These are phyloP conservation scores for Pseudopipra pipra DNA, from an alignment of 2,113 vertebrate species.

Conservation along the genomic window DNA sequence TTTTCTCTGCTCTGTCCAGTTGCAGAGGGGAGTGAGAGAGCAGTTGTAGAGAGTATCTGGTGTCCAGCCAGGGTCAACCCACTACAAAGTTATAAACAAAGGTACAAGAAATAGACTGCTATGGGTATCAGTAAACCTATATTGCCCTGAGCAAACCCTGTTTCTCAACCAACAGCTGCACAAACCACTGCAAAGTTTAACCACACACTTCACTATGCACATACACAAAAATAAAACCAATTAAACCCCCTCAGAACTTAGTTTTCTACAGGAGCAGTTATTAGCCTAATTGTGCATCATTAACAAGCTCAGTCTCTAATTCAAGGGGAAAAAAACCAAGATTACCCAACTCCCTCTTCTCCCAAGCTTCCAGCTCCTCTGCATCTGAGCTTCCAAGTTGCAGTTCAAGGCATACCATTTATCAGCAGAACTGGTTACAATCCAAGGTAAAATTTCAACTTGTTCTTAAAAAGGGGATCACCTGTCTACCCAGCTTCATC, in stretches of 20 bases:
- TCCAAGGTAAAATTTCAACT: not conserved
- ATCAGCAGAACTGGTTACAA: not conserved
- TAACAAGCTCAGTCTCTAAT: not conserved
- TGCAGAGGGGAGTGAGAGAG: no score
- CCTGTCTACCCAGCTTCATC: not conserved
- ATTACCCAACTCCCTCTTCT: not conserved
- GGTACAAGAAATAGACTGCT: not conserved
- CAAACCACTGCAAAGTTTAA: not conserved
- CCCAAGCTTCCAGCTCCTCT: not conserved
- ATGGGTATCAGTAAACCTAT: not conserved
- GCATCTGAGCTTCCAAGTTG: not conserved
- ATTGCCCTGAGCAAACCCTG: not conserved
- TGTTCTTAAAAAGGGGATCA: not conserved
- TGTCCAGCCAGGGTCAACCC: no score
- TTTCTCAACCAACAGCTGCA: not conserved
- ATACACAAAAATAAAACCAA: not conserved
- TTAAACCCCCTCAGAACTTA: not conserved
- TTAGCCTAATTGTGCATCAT: not conserved
- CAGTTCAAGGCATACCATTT: not conserved
- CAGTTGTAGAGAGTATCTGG: no score
- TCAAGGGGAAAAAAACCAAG: not conserved
- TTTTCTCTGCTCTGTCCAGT: no score
- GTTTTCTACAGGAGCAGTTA: not conserved
- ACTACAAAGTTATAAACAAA: not conserved
- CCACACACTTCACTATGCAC: not conserved